Evolutionary conservation across 2,113 vertebrate genomes (phyloP).

Genomic region (Tor tambroides): DNA sequence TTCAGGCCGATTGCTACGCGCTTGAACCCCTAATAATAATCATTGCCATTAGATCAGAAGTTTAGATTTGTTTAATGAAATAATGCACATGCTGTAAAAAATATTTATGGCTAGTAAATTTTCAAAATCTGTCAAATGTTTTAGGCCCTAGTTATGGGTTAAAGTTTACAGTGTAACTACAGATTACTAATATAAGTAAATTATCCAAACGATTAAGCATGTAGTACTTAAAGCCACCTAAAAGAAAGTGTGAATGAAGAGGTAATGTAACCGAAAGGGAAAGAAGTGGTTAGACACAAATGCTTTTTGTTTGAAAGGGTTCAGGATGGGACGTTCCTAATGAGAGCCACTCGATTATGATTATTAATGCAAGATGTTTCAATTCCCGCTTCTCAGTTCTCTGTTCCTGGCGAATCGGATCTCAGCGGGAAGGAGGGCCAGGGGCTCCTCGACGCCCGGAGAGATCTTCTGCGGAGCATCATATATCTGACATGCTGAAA

Average conservation of each 20-base stretch:
- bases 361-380: conserved; percentile 35
- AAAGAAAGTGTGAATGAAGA: neutral
- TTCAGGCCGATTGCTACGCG: no score
- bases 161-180: no score
- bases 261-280: neutral
- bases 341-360: conserved; percentile 19
- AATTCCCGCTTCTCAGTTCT: neutral
- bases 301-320: conserved; percentile 24
- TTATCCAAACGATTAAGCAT: no score
- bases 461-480: neutral
- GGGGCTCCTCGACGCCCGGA: neutral
- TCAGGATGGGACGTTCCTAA: conserved; percentile 15
- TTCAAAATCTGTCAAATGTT: no score
- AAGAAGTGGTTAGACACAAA: neutral
- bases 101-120: no score
- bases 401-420: neutral
- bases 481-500: conserved; percentile 9
- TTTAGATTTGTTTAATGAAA: no score
- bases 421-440: neutral
- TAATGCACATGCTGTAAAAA: no score
- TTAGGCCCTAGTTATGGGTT: no score
- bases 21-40: no score
- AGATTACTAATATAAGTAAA: no score
- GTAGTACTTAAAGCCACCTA: no score
- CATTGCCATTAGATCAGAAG: no score